Evolutionary conservation across 2,888 invertebrate species (phyloP).

Genomic region (Pristionchus fissidentatus): DNA sequence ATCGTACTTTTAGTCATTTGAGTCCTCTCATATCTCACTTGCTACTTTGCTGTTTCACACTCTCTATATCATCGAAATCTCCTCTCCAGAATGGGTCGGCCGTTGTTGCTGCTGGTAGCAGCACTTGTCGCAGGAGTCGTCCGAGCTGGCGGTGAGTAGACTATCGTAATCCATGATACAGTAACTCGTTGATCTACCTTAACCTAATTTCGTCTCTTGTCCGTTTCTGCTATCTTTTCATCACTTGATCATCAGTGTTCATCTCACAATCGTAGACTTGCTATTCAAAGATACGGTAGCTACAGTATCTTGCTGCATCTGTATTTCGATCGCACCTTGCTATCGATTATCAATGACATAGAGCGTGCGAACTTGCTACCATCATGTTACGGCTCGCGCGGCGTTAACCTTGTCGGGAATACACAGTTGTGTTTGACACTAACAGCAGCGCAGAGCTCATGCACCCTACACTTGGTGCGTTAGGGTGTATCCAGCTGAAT

Average conservation of each 20-base stretch:
- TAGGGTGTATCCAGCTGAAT: too few species aligned
- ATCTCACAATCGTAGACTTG: too few species aligned
- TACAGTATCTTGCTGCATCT: too few species aligned
- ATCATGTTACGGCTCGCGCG: neutral
- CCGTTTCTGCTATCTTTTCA: too few species aligned
- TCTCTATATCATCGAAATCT: neutral
- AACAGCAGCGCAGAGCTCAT: too few species aligned
- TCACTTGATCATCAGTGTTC: too few species aligned
- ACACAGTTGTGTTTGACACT: too few species aligned
- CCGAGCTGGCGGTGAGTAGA: neutral
- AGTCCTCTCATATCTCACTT: neutral
- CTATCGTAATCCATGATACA: too few species aligned
- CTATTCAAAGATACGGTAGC: neutral
- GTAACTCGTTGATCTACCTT: too few species aligned
- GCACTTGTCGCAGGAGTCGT: neutral
- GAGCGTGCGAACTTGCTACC: neutral
- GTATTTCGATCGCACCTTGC: too few species aligned
- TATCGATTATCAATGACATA: neutral
- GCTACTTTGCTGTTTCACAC: neutral
- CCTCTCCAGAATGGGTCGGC: conserved; percentile 8
- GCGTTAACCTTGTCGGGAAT: too few species aligned
- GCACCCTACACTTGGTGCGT: too few species aligned
- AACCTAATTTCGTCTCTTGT: neutral
- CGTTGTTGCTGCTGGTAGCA: conserved; percentile 12
- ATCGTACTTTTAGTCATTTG: neutral